These are phyloP conservation scores for Nephila pilipes DNA, from an alignment of 1,140 invertebrate genomes.

Conservation along the genomic window DNA sequence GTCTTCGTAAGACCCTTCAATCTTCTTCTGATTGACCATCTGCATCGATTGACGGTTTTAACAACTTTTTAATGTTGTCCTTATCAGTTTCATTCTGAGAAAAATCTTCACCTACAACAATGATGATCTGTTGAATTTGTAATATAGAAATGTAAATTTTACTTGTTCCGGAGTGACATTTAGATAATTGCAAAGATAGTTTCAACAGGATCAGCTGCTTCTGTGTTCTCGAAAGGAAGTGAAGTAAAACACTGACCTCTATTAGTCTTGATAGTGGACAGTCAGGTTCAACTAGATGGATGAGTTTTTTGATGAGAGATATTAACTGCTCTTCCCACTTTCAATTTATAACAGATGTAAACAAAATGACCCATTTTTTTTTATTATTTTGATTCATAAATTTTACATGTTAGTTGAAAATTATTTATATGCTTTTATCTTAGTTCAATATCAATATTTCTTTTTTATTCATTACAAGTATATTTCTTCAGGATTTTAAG, in stretches of 20 bases:
- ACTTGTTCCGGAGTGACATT: conserved; percentile 9
- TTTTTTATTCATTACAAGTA: no score
- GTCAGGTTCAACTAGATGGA: background rate
- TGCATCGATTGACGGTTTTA: background rate
- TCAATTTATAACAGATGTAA: no score
- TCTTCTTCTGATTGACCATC: background rate
- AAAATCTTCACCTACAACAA: background rate
- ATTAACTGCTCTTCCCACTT: no score
- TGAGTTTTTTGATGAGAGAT: background rate
- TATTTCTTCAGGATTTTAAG: no score
- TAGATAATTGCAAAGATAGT: conserved; percentile 8
- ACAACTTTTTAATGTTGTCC: background rate
- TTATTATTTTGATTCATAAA: no score
- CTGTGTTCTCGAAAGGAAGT: background rate
- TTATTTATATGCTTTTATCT: no score
- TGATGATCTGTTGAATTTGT: background rate
- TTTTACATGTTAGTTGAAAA: no score
- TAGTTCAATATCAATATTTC: no score
- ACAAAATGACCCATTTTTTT: no score
- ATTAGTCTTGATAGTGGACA: background rate
- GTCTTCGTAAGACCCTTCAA: background rate
- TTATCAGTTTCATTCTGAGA: background rate
- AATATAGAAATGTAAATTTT: background rate
- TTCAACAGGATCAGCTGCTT: background rate
- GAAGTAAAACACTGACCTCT: background rate